Base-by-base conservation (phyloP, 2,888 invertebrate genomes). In the Nephrotoma appendiculata region DNA sequence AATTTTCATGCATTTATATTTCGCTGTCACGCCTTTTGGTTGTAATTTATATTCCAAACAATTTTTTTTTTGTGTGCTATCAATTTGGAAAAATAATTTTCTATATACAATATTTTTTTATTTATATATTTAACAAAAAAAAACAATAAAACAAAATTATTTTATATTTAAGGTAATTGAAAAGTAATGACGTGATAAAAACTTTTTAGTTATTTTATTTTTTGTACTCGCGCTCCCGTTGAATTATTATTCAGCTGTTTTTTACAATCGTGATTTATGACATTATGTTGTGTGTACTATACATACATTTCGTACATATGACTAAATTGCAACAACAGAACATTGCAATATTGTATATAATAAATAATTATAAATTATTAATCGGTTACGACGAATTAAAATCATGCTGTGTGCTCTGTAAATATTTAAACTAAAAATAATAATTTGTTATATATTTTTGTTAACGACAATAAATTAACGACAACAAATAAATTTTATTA, bases 141-240 rank as follows among this genome's bases (percentile, higher is more conserved):
- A 57, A 57, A 83, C 41, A 6, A 83, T 42, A 41, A 83, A 83
- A 48, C 48, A 48, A 83, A 84, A 84, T 42, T 84, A 19, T 83
- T 42, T 84, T 84, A 84, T 84, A 42, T 84, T 41, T 84, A 84
- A 84, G 84, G 41, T 43, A 84, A 84, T 84, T 84, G 84, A 84
- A 84, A 84, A 84, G 84, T 84, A 84, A 84, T 84, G 84, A 84
- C 84, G 84, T 84, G 41, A 42, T 41, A 43, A 84, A 84, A 84
- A 42, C 43, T 84, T 84, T 48, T 84, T 84, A 43, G 15, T 42
- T 71, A 31, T 31, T 71, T 71, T 71, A 15, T 52, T 52, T n/a
- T 52, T 52, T 31, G 71, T 71, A 71, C 71, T 31, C 31, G 71
- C 9, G 31, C 31, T 31, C 31, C 11, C 71, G 11, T 31, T 31